These are phyloP conservation scores for Microdon myrmicae DNA, from an alignment of 2,888 invertebrate species.

Conservation along the genomic window DNA sequence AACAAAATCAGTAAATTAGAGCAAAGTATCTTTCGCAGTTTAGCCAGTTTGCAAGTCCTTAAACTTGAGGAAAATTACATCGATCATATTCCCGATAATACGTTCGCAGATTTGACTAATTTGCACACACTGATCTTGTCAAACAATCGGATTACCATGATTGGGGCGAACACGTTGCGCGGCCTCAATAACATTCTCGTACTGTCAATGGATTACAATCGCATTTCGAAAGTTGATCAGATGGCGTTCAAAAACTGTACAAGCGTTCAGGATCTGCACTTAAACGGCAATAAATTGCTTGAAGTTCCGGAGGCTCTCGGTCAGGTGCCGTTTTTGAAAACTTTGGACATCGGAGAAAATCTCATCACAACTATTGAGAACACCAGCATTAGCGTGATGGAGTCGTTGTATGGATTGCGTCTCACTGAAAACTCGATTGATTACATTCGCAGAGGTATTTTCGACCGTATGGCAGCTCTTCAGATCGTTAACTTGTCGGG, in stretches of 20 bases:
- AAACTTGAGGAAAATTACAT: conserved; percentile 87
- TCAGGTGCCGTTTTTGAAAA: conserved; percentile 85
- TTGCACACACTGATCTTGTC: conserved; percentile 88
- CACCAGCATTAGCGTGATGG: conserved; percentile 84
- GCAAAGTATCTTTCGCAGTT: conserved; percentile 82
- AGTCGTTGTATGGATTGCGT: conserved; percentile 85
- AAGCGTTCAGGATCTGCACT: conserved; percentile 87
- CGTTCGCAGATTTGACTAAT: conserved; percentile 89
- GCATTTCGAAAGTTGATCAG: conserved; percentile 81
- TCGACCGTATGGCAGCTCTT: conserved; percentile 80
- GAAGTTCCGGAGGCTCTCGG: conserved; percentile 82
- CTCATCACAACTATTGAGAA: conserved; percentile 82
- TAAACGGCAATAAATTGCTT: conserved; percentile 86
- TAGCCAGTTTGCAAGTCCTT: conserved; percentile 84
- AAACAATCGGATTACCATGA: conserved; percentile 83
- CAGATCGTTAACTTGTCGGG: conserved; percentile 89
- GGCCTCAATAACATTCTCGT: conserved; percentile 86
- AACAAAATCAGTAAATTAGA: conserved; percentile 87
- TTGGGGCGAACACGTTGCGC: conserved; percentile 86
- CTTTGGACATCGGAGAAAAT: conserved; percentile 92
- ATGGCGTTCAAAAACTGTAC: conserved; percentile 90
- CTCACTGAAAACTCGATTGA: conserved; percentile 89
- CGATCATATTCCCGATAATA: conserved; percentile 84
- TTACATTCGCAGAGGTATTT: conserved; percentile 81
- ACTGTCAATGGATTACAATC: conserved; percentile 86